Base-by-base conservation (phyloP, 2,113 vertebrate genomes). In the Silurus glanis region DNA sequence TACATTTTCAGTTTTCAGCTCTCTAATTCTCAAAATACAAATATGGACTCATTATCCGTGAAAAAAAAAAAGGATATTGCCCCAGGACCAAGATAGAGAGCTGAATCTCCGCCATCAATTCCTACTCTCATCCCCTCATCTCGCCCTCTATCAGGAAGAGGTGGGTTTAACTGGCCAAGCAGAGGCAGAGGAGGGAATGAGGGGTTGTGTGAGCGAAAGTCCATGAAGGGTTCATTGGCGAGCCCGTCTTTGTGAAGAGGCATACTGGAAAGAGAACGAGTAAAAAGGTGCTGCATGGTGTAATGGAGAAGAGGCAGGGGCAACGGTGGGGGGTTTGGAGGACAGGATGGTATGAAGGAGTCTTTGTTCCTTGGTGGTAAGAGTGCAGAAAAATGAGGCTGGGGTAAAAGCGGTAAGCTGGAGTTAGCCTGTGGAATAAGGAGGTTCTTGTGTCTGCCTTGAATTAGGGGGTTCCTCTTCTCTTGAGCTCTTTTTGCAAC, bases 201-300 rank as follows among this genome's bases (percentile, higher is more conserved):
- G 14, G 92, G 90, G 85, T 91, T 90, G 87, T 93, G 92, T 17
- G 93, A 89, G 2, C 92, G 91, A 87, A 94, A 93, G 81, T 96
- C 94, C 89, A 94, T 78, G 85, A 94, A 95, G 47, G 94, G 89
- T 85, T 95, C 94, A 0, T 91, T 81, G 74, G 84, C 91, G 83
- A 94, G 71, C 16, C 93, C 93, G 90, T 95, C 94, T 90, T 95
- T 95, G 87, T 92, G 93, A 56, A 94, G 91, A 0, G 93, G 89
- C 25, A 93, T 87, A 84, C 91, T 93, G 88, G 93, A 92, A 2
- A 94, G 92, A 0, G 94, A 94, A 58, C 95, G 93, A 17, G 95
- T 93, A 88, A 96, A 96, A 79, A 96, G 93, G 75, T 95, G 94
- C 92, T 96, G 95, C 95, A 96, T 95, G 89, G 95, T 95, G 91